Evolutionary conservation across 2,797 vertebrate species (phyloP).

Genomic region (Enteromius anoplus): DNA sequence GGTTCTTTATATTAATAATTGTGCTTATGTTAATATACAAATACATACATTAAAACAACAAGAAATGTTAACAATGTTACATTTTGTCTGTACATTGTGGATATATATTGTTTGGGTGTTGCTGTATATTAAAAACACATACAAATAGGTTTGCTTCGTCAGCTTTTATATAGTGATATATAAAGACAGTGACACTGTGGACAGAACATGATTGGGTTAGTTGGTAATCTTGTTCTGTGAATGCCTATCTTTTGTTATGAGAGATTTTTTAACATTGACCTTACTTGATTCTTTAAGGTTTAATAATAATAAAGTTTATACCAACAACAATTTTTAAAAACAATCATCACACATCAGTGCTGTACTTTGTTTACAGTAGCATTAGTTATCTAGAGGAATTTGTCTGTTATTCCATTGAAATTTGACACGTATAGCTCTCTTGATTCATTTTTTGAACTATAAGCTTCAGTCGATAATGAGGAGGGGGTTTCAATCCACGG

Average conservation of each 20-base stretch:
- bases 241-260: not conserved
- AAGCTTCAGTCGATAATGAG: conserved; percentile 76
- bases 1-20: not conserved
- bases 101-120: no score
- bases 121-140: no score
- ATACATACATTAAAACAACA: not conserved
- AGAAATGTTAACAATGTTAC: no score
- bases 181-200: not conserved
- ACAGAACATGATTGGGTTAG: not conserved
- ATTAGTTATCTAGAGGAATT: not conserved
- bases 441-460: conserved; percentile 85
- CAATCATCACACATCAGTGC: not conserved
- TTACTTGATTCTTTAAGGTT: not conserved
- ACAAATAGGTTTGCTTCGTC: no score
- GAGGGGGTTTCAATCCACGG: conserved; percentile 88
- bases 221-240: not conserved
- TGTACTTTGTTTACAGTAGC: not conserved
- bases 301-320: not conserved
- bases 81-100: no score
- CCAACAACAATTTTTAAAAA: not conserved
- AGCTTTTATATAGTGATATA: not conserved
- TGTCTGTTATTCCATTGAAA: not conserved
- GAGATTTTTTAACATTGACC: not conserved
- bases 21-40: not conserved
- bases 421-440: conserved; percentile 54